These are phyloP conservation scores for Bhutanitis thaidina DNA, from an alignment of 2,888 invertebrate genomes.

Conservation along the genomic window DNA sequence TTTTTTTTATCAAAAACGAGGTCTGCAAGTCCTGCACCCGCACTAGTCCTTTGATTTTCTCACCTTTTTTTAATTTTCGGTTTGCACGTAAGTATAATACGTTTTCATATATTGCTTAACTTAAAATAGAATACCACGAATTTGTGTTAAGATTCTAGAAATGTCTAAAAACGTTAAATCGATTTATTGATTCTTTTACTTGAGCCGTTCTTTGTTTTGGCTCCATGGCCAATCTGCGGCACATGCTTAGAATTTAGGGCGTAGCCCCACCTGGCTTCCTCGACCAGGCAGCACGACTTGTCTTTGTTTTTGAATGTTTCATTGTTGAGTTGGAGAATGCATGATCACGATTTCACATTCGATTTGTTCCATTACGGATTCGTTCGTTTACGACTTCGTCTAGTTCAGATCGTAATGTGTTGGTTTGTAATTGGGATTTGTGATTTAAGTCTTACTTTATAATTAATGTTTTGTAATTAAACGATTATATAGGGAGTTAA, in stretches of 20 bases:
- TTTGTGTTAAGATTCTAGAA: neutral
- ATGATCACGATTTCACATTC: conserved; percentile 27
- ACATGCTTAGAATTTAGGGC: conserved; percentile 24
- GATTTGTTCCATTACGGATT: conserved; percentile 9
- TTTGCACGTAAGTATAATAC: no score
- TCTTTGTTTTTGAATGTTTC: conserved; percentile 23
- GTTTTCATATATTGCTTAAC: no score
- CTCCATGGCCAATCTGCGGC: conserved; percentile 17
- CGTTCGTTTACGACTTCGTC: no score
- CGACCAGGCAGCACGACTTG: conserved; percentile 22
- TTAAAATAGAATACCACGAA: neutral
- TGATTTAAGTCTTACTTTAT: neutral
- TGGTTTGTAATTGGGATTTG: neutral
- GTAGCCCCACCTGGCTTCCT: conserved; percentile 26
- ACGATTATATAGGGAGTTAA: no score
- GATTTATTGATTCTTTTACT: conserved; percentile 14
- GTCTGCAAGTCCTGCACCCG: no score
- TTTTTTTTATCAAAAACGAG: no score
- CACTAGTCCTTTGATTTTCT: no score
- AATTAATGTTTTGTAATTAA: no score
- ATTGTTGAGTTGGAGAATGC: conserved; percentile 20
- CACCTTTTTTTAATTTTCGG: no score
- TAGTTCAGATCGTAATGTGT: neutral
- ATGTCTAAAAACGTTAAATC: conserved; percentile 9
- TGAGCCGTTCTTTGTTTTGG: conserved; percentile 13